A percentile compares a stretch with the other conserved stretches of the same genome.
phyloP scores from a whole-genome alignment of 2,888 invertebrate genomes.

The Nysson spinosus region DNA sequence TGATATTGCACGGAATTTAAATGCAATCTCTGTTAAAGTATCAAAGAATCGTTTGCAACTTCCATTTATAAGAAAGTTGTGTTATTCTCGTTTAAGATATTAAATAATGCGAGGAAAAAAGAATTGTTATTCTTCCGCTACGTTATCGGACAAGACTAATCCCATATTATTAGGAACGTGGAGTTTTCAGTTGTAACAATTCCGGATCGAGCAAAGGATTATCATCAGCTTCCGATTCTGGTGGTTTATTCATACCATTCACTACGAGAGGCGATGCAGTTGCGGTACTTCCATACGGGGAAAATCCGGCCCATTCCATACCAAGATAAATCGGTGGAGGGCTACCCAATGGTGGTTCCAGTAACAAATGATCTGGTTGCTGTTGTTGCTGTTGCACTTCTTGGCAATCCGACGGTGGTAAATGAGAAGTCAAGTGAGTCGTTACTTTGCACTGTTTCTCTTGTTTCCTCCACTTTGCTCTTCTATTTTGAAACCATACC shows the following conservation, averaged over 20 bases:
- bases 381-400: conserved; percentile 65
- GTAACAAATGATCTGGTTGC: conserved; percentile 69
- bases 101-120: conserved; percentile 10
- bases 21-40: conserved; percentile 9
- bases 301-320: conserved; percentile 77
- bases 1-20: conserved; percentile 29
- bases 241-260: conserved; percentile 71
- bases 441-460: conserved; percentile 77
- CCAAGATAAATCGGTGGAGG: conserved; percentile 76
- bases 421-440: conserved; percentile 67
- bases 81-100: conserved; percentile 11
- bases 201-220: conserved; percentile 74
- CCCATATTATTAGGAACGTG: conserved; percentile 68
- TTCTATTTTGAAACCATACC: conserved; percentile 77
- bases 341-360: conserved; percentile 73
- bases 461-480: conserved; percentile 80
- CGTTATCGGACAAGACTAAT: conserved; percentile 25
- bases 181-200: conserved; percentile 73
- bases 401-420: conserved; percentile 64
- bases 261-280: conserved; percentile 72
- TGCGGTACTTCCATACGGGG: conserved; percentile 70
- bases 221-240: conserved; percentile 68
- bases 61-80: too few relatives aligned
- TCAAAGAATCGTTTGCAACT: conserved; percentile 7
- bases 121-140: conserved; percentile 23